These are phyloP conservation scores for Serinus canaria DNA, from an alignment of 2,113 vertebrate species.

Conservation along the genomic window DNA sequence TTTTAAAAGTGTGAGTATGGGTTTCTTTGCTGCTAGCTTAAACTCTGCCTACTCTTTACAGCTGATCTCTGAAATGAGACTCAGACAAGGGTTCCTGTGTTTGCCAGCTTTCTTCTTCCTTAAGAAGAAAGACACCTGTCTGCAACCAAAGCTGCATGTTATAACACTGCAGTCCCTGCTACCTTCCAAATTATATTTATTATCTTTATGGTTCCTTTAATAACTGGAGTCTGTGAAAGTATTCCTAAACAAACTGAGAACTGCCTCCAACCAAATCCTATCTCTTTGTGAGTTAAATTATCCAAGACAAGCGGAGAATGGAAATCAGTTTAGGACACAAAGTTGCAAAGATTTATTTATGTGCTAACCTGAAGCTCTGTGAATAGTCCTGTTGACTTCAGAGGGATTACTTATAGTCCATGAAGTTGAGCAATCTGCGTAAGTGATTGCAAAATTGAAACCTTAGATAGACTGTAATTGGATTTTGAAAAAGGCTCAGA, in stretches of 20 bases:
- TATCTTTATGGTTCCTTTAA: neutral
- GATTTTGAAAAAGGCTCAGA: slow-evolving; percentile 50
- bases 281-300: neutral
- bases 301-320: neutral
- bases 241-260: neutral
- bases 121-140: fast-evolving
- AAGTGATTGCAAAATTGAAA: slow-evolving; percentile 47
- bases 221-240: neutral
- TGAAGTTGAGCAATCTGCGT: slow-evolving; percentile 38
- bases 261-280: neutral
- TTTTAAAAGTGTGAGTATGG: neutral
- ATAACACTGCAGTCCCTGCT: neutral
- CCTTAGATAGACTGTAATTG: slow-evolving; percentile 32
- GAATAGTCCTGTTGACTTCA: slow-evolving; percentile 21
- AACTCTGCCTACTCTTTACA: neutral
- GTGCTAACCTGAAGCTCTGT: neutral
- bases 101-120: neutral
- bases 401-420: slow-evolving; percentile 20
- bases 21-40: neutral
- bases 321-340: neutral
- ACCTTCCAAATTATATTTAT: neutral
- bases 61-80: neutral
- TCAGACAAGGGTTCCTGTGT: neutral
- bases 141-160: neutral
- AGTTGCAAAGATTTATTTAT: slow-evolving; percentile 1